Evolutionary conservation across 1,140 invertebrate genomes (phyloP).

Genomic region (Thalassaphorura encarpata): DNA sequence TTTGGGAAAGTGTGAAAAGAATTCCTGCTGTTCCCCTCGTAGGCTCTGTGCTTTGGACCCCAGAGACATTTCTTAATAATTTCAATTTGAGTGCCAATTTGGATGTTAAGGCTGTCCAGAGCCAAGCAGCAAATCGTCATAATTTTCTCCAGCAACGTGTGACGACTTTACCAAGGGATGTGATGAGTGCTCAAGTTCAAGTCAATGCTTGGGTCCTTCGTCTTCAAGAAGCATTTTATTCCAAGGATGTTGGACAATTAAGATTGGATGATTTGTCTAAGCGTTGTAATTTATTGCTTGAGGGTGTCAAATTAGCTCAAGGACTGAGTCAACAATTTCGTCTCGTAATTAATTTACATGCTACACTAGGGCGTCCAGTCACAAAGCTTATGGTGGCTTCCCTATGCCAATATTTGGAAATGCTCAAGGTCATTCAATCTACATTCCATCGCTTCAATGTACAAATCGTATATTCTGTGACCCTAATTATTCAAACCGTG

Average conservation of each 20-base stretch:
- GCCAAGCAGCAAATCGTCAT: conserved; percentile 44
- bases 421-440: conserved; percentile 65
- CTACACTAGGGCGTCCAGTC: conserved; percentile 60
- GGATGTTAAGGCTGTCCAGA: conserved; percentile 50
- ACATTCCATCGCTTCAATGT: conserved; percentile 47
- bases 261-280: conserved; percentile 51
- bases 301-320: conserved; percentile 46
- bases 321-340: conserved; percentile 43
- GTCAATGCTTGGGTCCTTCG: conserved; percentile 36
- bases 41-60: conserved; percentile 68
- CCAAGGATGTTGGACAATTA: conserved; percentile 42
- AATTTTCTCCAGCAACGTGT: conserved; percentile 48
- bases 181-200: conserved; percentile 41
- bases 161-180: conserved; percentile 49
- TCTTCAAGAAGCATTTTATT: conserved; percentile 32
- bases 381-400: conserved; percentile 61
- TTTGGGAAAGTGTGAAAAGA: conserved; percentile 34
- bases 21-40: conserved; percentile 59
- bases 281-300: conserved; percentile 47
- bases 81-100: conserved; percentile 51
- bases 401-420: conserved; percentile 69
- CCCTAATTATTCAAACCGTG: conserved; percentile 59
- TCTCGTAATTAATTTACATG: conserved; percentile 69
- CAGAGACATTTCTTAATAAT: conserved; percentile 45
- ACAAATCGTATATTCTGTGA: conserved; percentile 48